Evolutionary conservation across 2,888 invertebrate genomes (phyloP).

Genomic region (Tridacna gigas): DNA sequence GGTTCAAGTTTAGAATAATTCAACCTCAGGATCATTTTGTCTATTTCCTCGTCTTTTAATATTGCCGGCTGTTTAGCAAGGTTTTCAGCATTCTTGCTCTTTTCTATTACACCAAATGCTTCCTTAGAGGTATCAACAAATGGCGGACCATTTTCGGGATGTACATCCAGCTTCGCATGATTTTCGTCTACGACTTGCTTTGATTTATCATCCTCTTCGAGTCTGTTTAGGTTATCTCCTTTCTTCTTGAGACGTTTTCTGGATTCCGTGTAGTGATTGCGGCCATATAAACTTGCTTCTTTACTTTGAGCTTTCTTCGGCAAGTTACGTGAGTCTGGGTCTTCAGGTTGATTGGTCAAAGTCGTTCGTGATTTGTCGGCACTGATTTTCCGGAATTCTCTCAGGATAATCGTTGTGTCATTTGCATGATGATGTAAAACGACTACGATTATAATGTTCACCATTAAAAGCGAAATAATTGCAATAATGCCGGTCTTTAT

Average conservation of each 20-base stretch:
- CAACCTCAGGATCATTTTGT: not conserved
- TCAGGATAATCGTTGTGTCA: constrained; percentile 14
- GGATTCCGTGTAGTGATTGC: not conserved
- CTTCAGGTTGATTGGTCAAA: not conserved
- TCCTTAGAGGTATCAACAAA: not conserved
- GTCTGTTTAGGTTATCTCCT: not conserved
- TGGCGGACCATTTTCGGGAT: not conserved
- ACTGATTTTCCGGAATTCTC: constrained; percentile 6
- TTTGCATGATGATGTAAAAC: constrained; percentile 7
- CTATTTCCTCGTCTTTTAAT: not conserved
- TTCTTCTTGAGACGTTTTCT: not conserved
- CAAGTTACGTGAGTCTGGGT: not conserved
- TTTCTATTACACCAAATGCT: too few species aligned
- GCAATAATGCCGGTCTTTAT: constrained; percentile 9
- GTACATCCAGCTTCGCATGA: not conserved
- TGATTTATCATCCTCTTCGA: not conserved
- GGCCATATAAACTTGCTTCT: not conserved
- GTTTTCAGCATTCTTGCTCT: too few species aligned
- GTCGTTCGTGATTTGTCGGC: not conserved
- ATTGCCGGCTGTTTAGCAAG: not conserved
- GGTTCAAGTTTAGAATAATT: not conserved
- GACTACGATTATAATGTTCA: constrained; percentile 8
- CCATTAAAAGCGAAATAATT: constrained; percentile 2
- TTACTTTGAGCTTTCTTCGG: not conserved
- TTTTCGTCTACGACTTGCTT: not conserved